phyloP scores from a whole-genome alignment of 2,797 vertebrate species.

The Buceros bicornis region DNA sequence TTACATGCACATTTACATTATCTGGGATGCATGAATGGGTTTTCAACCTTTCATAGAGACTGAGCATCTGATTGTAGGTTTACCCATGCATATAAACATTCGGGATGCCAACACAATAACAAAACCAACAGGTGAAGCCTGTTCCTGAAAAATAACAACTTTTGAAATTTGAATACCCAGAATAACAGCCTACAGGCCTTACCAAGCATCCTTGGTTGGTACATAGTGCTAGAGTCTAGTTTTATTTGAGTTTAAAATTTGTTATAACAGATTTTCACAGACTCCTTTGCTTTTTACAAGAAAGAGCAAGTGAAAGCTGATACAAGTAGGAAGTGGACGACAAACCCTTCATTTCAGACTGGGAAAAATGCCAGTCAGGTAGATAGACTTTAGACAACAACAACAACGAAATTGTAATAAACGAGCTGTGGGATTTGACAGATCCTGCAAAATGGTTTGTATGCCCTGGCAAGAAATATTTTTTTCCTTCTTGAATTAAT shows the following conservation, averaged over 20 bases:
- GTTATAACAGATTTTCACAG: background rate
- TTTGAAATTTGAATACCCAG: background rate
- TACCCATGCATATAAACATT: fast-evolving
- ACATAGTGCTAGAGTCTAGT: background rate
- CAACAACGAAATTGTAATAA: background rate
- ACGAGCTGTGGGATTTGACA: background rate
- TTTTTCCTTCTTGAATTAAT: background rate
- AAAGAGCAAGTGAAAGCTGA: background rate
- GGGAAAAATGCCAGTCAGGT: background rate
- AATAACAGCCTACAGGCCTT: background rate
- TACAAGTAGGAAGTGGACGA: background rate
- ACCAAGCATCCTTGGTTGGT: background rate
- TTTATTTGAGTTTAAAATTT: background rate
- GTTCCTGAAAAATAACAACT: background rate
- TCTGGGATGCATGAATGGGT: background rate
- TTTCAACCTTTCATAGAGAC: background rate
- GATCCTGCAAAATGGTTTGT: background rate
- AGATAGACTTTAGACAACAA: background rate
- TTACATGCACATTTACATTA: background rate
- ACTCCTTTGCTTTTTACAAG: background rate
- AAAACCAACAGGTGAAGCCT: background rate
- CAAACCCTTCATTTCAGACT: background rate
- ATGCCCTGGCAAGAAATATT: background rate
- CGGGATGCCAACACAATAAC: background rate
- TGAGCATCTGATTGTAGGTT: background rate